Evolutionary conservation across 2,888 invertebrate species (phyloP).

Genomic region (Plebejus melissa): DNA sequence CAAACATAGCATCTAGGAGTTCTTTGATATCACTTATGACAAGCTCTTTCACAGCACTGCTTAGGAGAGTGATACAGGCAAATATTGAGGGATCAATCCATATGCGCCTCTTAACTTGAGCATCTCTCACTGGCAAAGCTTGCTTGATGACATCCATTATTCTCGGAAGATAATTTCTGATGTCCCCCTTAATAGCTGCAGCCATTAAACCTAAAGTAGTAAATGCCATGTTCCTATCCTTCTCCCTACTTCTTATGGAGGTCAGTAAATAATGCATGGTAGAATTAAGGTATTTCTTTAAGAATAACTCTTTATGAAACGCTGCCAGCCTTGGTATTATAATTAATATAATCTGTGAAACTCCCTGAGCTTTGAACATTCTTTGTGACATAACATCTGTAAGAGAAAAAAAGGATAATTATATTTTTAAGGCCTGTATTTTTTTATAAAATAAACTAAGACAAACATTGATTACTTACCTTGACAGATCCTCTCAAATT

Average conservation of each 20-base stretch:
- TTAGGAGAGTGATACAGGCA: conserved; percentile 94
- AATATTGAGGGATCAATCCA: conserved; percentile 93
- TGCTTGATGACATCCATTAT: conserved; percentile 91
- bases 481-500: conserved; percentile 88
- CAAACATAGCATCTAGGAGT: conserved; percentile 94
- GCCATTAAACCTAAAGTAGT: conserved; percentile 94
- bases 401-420: conserved; percentile 39
- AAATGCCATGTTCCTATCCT: conserved; percentile 92
- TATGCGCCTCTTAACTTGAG: conserved; percentile 85
- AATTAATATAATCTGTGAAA: conserved; percentile 91
- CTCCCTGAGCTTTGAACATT: conserved; percentile 85
- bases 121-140: conserved; percentile 87
- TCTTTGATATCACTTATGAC: conserved; percentile 89
- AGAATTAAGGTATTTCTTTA: conserved; percentile 84
- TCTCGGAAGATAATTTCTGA: conserved; percentile 87
- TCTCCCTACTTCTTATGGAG: conserved; percentile 88
- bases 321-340: conserved; percentile 95
- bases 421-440: not conserved
- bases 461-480: conserved; percentile 48
- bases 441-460: not conserved
- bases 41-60: conserved; percentile 89
- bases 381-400: conserved; percentile 89
- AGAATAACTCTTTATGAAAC: conserved; percentile 91
- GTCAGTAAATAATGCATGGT: conserved; percentile 88
- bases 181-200: conserved; percentile 90